These are phyloP conservation scores for Poeciliopsis occidentalis DNA, from an alignment of 2,113 vertebrate genomes.

Conservation along the genomic window DNA sequence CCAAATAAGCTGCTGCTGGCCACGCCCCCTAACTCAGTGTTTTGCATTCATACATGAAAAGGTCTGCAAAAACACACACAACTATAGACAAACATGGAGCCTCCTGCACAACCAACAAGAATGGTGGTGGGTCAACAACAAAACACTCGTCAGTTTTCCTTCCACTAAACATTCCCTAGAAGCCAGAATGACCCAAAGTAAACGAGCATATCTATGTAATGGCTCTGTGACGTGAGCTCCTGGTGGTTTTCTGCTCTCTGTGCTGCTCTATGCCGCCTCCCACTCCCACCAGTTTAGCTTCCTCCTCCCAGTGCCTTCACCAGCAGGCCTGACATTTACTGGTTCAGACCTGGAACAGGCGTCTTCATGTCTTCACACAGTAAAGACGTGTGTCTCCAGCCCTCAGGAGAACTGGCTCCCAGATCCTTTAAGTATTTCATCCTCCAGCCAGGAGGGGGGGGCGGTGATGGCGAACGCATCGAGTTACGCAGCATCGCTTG, in stretches of 20 bases:
- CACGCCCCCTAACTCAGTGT: too few relatives aligned
- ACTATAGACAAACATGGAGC: too few relatives aligned
- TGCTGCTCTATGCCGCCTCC: neutral
- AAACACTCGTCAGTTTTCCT: too few relatives aligned
- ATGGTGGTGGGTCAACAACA: too few relatives aligned
- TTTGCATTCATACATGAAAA: too few relatives aligned
- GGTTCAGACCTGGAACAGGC: conserved; percentile 36
- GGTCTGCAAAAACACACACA: too few relatives aligned
- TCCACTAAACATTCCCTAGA: too few relatives aligned
- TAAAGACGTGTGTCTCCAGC: conserved; percentile 8
- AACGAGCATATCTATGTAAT: too few relatives aligned
- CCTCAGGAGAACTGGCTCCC: conserved; percentile 25
- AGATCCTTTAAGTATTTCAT: conserved; percentile 73
- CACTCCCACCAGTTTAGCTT: conserved; percentile 12
- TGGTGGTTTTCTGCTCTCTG: neutral
- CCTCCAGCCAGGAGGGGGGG: conserved; percentile 38
- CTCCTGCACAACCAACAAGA: too few relatives aligned
- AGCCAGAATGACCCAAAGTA: too few relatives aligned
- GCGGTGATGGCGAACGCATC: conserved; percentile 68
- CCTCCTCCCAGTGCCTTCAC: conserved; percentile 6
- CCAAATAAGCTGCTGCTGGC: too few relatives aligned
- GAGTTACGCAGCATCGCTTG: conserved; percentile 78
- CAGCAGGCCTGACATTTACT: conserved; percentile 39
- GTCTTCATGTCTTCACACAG: conserved; percentile 32
- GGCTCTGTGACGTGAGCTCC: too few relatives aligned